Conservation (phyloP, 2,888 invertebrate genomes). For the Drosophila meridionalis region DNA sequence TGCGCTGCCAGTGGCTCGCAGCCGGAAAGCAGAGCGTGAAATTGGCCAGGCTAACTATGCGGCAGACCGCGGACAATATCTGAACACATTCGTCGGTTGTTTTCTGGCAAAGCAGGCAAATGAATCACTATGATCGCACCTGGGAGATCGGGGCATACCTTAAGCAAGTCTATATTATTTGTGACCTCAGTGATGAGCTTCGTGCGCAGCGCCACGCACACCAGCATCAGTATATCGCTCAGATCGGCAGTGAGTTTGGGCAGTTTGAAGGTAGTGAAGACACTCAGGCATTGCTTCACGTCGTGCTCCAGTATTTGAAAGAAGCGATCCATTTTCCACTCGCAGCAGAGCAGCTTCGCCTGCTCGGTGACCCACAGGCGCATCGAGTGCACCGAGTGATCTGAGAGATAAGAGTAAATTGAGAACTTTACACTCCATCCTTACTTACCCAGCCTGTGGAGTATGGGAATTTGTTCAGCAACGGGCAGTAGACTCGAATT, state of each 20-base stretch:
- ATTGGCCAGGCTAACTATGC: conserved; percentile 91
- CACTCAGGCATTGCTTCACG: conserved; percentile 87
- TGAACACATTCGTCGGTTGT: conserved; percentile 90
- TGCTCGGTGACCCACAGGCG: conserved; percentile 91
- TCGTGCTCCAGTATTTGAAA: conserved; percentile 89
- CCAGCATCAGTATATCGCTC: conserved; percentile 91
- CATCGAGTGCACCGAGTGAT: conserved; percentile 92
- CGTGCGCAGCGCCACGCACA: conserved; percentile 92
- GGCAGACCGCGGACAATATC: conserved; percentile 90
- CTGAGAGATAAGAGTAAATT: conserved; percentile 81
- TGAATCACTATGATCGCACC: neutral
- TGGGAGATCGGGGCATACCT: conserved; percentile 86
- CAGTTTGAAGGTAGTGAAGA: conserved; percentile 86
- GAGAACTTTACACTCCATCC: neutral
- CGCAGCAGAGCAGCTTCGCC: conserved; percentile 89
- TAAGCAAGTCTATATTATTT: conserved; percentile 90
- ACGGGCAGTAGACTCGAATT: conserved; percentile 91
- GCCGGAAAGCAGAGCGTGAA: conserved; percentile 93
- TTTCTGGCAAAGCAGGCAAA: conserved; percentile 86
- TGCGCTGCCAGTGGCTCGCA: conserved; percentile 88
- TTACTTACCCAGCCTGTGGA: conserved; percentile 82
- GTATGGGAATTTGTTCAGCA: conserved; percentile 92
- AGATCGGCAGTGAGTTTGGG: conserved; percentile 86
- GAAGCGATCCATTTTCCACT: conserved; percentile 91
- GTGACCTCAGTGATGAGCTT: conserved; percentile 92